Evolutionary conservation across 1,140 invertebrate genomes (phyloP).

Genomic region (Trachymyrmex septentrionalis): DNA sequence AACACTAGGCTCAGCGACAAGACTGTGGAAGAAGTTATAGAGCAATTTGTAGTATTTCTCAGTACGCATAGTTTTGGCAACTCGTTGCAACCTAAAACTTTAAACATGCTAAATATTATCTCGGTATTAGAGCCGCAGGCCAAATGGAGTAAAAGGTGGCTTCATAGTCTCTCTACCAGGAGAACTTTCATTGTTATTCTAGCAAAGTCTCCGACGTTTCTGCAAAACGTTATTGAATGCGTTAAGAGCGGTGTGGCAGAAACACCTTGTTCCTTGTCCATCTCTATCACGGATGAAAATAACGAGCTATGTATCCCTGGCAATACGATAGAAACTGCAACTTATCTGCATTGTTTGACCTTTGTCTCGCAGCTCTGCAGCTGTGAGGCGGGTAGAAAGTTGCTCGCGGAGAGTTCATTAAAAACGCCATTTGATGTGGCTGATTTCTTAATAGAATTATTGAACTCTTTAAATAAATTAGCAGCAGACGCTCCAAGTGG

Average conservation of each 20-base stretch:
- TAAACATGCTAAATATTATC: slow-evolving; percentile 81
- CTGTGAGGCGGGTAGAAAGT: slow-evolving; percentile 75
- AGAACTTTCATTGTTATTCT: slow-evolving; percentile 78
- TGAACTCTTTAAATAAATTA: slow-evolving; percentile 79
- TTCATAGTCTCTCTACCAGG: slow-evolving; percentile 79
- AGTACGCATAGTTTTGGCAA: slow-evolving; percentile 72
- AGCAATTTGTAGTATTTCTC: slow-evolving; percentile 82
- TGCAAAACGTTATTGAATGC: slow-evolving; percentile 74
- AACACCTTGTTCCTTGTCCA: slow-evolving; percentile 73
- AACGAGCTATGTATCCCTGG: slow-evolving; percentile 82
- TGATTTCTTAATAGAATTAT: slow-evolving; percentile 79
- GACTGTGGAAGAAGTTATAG: slow-evolving; percentile 81
- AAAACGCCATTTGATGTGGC: slow-evolving; percentile 76
- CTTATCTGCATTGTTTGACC: slow-evolving; percentile 82
- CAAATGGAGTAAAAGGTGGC: slow-evolving; percentile 83
- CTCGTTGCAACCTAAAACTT: slow-evolving; percentile 71
- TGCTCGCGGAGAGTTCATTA: slow-evolving; percentile 75
- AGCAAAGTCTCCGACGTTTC: slow-evolving; percentile 79
- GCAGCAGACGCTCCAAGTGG: slow-evolving; percentile 76
- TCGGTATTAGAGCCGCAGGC: slow-evolving; percentile 83
- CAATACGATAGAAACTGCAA: slow-evolving; percentile 82
- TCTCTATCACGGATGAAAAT: slow-evolving; percentile 79
- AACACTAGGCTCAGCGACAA: slow-evolving; percentile 77
- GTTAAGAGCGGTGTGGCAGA: slow-evolving; percentile 77
- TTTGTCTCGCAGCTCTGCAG: slow-evolving; percentile 81